These are phyloP conservation scores for Aradophagus sp. DNA, from an alignment of 1,140 invertebrate genomes.

Conservation along the genomic window DNA sequence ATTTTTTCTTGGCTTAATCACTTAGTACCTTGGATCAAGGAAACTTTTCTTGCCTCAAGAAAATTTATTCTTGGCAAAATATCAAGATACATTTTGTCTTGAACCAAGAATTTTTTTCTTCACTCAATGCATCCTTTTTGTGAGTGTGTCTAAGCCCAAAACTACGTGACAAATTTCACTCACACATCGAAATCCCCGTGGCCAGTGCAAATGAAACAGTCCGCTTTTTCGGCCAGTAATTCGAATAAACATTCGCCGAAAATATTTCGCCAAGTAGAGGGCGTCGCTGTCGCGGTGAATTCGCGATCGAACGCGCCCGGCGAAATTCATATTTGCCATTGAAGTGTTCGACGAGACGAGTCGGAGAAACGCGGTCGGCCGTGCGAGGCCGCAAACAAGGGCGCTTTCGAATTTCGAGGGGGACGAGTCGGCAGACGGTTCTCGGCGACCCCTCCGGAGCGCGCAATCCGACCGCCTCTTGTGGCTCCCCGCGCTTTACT, in stretches of 20 bases:
- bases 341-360: slow-evolving; percentile 46
- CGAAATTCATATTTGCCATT: slow-evolving; percentile 46
- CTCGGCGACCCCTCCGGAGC: slow-evolving; percentile 48
- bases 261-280: not conserved
- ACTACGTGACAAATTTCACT: too few relatives aligned
- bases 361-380: slow-evolving; percentile 53
- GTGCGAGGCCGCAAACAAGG: slow-evolving; percentile 57
- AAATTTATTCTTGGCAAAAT: too few relatives aligned
- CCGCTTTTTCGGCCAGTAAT: slow-evolving; percentile 16
- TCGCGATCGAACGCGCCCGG: slow-evolving; percentile 28
- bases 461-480: slow-evolving; percentile 52
- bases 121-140: too few relatives aligned
- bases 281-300: slow-evolving; percentile 14
- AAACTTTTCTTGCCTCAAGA: too few relatives aligned
- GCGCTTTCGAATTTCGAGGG: slow-evolving; percentile 66
- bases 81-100: too few relatives aligned
- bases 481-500: slow-evolving; percentile 67
- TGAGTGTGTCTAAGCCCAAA: too few relatives aligned
- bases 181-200: too few relatives aligned
- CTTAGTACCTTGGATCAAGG: too few relatives aligned
- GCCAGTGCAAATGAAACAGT: too few relatives aligned
- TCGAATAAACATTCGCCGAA: slow-evolving; percentile 1
- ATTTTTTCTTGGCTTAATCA: too few relatives aligned
- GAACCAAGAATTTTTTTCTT: too few relatives aligned
- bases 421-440: slow-evolving; percentile 51